Conservation (phyloP, 2,888 invertebrate species). For the Dynastes maya region DNA sequence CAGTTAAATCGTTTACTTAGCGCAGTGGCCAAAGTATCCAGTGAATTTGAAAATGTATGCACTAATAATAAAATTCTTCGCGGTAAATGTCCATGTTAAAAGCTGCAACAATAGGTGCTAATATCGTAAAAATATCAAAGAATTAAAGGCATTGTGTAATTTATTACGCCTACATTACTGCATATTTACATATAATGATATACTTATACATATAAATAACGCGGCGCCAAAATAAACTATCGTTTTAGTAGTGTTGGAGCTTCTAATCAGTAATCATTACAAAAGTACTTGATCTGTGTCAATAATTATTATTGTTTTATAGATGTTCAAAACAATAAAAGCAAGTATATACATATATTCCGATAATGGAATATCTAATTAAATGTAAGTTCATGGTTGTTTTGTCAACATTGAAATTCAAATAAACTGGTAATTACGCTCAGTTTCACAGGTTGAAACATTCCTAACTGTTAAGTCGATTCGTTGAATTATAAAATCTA, state of each 20-base stretch:
- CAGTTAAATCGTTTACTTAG: constrained; percentile 4
- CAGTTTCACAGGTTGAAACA: constrained; percentile 29
- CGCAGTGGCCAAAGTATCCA: background rate
- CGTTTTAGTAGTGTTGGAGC: no score
- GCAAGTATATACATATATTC: no score
- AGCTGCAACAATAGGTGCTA: constrained; percentile 29
- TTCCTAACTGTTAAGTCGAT: constrained; percentile 39
- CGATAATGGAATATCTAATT: constrained; percentile 12
- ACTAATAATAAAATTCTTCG: constrained; percentile 2
- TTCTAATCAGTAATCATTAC: no score
- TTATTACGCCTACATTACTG: constrained; percentile 3
- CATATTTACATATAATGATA: constrained; percentile 1
- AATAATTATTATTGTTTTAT: no score
- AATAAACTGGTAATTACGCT: constrained; percentile 24
- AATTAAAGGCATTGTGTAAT: background rate
- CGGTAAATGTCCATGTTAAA: constrained; percentile 21
- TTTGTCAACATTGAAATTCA: constrained; percentile 17
- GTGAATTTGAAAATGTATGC: constrained; percentile 8
- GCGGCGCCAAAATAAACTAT: background rate
- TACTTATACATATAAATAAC: background rate
- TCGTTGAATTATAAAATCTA: constrained; percentile 34
- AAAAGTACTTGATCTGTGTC: no score
- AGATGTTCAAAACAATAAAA: no score
- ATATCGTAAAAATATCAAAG: constrained; percentile 13
- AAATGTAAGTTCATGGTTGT: constrained; percentile 4